These are phyloP conservation scores for Hylia prasina DNA, from an alignment of 2,113 vertebrate genomes.

Conservation along the genomic window DNA sequence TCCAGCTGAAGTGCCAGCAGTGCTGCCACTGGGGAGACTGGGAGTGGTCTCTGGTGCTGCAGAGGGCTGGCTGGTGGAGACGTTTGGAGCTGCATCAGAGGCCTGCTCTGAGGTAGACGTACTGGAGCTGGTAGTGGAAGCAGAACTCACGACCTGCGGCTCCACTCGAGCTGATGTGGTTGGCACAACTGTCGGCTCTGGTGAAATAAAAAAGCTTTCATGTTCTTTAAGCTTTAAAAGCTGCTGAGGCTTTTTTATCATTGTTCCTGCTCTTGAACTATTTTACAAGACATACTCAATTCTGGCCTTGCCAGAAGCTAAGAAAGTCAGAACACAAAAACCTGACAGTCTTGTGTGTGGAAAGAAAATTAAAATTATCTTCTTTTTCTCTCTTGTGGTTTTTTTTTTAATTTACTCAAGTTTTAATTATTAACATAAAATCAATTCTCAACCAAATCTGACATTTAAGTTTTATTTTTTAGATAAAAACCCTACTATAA, in stretches of 20 bases:
- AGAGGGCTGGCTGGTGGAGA: conserved; percentile 81
- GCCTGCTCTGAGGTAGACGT: conserved; percentile 91
- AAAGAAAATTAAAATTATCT: background rate
- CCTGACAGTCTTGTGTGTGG: background rate
- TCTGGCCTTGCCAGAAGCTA: background rate
- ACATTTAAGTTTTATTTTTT: background rate
- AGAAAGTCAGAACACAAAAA: background rate
- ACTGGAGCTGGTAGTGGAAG: conserved; percentile 73
- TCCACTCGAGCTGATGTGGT: conserved; percentile 85
- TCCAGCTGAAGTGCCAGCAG: conserved; percentile 76
- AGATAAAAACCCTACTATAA: background rate
- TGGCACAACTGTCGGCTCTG: conserved; percentile 92
- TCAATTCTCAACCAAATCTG: background rate
- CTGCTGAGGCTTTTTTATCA: background rate
- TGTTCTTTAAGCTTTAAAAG: background rate
- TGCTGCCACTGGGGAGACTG: conserved; percentile 73
- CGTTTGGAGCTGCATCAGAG: conserved; percentile 78
- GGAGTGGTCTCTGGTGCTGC: conserved; percentile 77
- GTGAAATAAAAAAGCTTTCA: background rate
- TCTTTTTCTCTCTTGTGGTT: background rate
- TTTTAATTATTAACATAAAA: background rate
- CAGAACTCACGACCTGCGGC: conserved; percentile 80
- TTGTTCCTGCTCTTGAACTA: background rate
- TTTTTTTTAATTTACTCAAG: background rate
- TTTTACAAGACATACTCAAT: background rate